Evolutionary conservation across 2,113 vertebrate genomes (phyloP), one percentile per base, ranked within the genome.

Genomic region (Xiphias gladius): DNA sequence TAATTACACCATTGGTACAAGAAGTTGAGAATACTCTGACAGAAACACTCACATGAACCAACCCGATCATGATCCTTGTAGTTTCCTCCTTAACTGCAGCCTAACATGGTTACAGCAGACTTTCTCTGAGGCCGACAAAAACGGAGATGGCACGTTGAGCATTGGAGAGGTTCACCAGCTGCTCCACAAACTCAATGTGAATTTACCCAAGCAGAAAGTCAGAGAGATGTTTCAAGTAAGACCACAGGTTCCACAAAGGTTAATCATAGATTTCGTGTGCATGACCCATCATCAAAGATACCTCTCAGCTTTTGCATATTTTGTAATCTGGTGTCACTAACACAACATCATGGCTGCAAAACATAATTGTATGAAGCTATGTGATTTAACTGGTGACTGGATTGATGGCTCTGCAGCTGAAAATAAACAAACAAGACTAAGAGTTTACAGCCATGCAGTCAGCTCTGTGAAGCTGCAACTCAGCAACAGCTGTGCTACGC

Each of bases 161-260:
- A 96, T 99, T 1, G 94, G 94, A 1, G 98, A 99, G 86, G 97
- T 99, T 64, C 96, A 98, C 73, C 98, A 98, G 91, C 96, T 99
- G 43, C 96, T 99, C 82, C 97, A 98, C 93, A 99, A 99, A 76
- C 96, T 99, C 74, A 99, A 99, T 3, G 98, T 99, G 80, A 99
- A 98, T 89, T 93, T 99, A 20, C 97, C 98, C 6, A 95, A 96
- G 8, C 96, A 98, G 90, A 96, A 97, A 88, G 97, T 99, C 80
- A 97, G 96, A 79, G 94, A 97, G 90, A 98, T 99, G 97, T 99
- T 99, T 91, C 96, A 97, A 95, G 98, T 98, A 94, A 91, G 88
- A 59, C 5, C 41, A n/a, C n/a, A 28, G 20, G 3, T 17, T 26
- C 43, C 13, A 50, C n/a, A 65, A 13, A 55, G 39, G 13, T 41